Conservation (phyloP, 2,797 vertebrate genomes). For the Lutjanus campechanus region DNA sequence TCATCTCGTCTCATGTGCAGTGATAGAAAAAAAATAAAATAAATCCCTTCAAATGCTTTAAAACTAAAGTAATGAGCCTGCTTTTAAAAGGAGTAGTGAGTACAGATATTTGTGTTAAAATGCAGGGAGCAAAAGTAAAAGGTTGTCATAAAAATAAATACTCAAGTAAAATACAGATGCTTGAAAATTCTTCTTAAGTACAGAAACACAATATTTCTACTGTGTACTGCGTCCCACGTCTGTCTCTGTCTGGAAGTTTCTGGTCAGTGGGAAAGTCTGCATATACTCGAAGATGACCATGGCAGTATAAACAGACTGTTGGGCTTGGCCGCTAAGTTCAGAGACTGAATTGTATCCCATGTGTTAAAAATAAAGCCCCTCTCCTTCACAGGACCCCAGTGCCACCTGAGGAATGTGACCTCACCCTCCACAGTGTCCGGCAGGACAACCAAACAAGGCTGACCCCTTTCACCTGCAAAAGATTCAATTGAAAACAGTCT, state of each 20-base stretch:
- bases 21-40: no score
- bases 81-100: no score
- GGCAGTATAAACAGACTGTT: slow-evolving; percentile 35
- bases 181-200: no score
- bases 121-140: no score
- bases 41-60: no score
- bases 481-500: slow-evolving; percentile 77
- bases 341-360: slow-evolving; percentile 47
- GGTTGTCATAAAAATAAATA: no score
- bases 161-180: no score
- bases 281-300: slow-evolving; percentile 22
- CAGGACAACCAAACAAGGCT: slow-evolving; percentile 74
- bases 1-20: no score
- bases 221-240: no score
- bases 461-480: slow-evolving; percentile 43
- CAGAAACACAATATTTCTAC: no score
- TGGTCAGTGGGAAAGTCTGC: slow-evolving; percentile 2
- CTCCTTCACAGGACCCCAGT: slow-evolving; percentile 64
- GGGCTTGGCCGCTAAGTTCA: background rate
- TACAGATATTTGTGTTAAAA: no score
- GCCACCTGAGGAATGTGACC: slow-evolving; percentile 84
- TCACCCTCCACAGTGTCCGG: slow-evolving; percentile 63
- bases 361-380: slow-evolving; percentile 76
- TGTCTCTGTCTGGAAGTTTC: slow-evolving; percentile 14
- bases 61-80: no score